Base-by-base conservation (phyloP, 2,113 vertebrate species). In the Solea senegalensis region DNA sequence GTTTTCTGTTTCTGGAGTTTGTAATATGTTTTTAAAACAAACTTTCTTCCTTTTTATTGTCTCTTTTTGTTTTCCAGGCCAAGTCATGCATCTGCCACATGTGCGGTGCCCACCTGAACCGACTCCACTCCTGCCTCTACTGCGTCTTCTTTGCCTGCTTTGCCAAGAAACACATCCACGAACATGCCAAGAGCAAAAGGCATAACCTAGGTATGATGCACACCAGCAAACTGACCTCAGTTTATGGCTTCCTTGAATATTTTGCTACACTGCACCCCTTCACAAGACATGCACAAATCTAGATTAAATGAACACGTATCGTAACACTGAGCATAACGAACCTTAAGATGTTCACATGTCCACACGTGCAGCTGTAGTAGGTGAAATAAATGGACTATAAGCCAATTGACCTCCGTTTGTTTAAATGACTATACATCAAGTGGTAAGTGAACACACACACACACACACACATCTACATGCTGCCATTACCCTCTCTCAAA, bases 121-220 rank as follows among this genome's bases (percentile, higher is more conserved):
- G 97, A 85, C 96, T 98, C 72, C 97, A 99, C 92, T 99, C 98
- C 87, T 99, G 97, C 91, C 96, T 98, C 77, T 96, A 97, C 91
- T 98, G 96, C 80, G 97, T 98, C 87, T 98, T 97, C 94, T 98
- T 99, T 51, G 97, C 96, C 92, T 99, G 97, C 90, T 99, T 99
- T 81, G 96, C 96, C 80, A 98, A 98, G 96, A 98, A 98, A 88
- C 98, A 99, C 86, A 99, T 99, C 89, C 98, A 99, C 46, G 98
- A 99, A 56, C 98, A 99, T 48, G 98, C 97, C 56, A 98, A 97
- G 94, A 95, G 94, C 81, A 99, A 98, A 79, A 95, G 97, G 89
- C 98, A 99, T 92, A 97, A 98, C 89, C 93, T 99, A 84, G 98
- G 98, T 99, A 94, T 93, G 94, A 59, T 28, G 14, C 54, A 39